Base-by-base conservation (phyloP, 2,113 vertebrate species). In the Vanacampus margaritifer region DNA sequence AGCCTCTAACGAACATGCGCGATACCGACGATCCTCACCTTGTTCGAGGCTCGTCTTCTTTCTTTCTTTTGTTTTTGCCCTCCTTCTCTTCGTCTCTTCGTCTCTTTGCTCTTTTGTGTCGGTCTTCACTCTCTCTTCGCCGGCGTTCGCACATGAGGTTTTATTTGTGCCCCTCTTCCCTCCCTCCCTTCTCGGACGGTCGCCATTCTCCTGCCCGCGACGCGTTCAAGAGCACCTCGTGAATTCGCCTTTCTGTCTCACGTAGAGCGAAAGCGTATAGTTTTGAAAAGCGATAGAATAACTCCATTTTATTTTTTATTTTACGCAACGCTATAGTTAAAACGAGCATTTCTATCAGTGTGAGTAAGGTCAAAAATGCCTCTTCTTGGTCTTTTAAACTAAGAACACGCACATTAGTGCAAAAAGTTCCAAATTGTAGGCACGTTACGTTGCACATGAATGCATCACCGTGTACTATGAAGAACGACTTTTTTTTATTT, bases 1-100 rank as follows among this genome's bases (percentile, higher is more conserved):
- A 45, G 14, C 41, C 41, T 19, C 8, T 41, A 23, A 61, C 6
- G 16, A 24, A 62, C 13, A 43, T 4, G n/a, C n/a, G 39, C 39
- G 8, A 43, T 26, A 26, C 2, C 6, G n/a, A 71, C 46, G 68
- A 39, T 71, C 60, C 70, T 76, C 56, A 85, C 82, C 83, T 85
- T 58, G 64, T 64, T 48, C 23, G 53, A 64, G 66, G 74, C 60
- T 64, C 60, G 60, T 53, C 67, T 68, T 36, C 21, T 8, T 71
- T 32, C 72, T 53, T 45, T 56, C 41, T 28, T 56, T 56, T 23
- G 6, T 57, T 6, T 17, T 16, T 32, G 13, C 7, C 17, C 4
- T 61, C 37, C 12, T 61, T 13, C 32, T 35, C 54, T 1, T 16
- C 10, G 10, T 13, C 32, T 35, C 54, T 1, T 16, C 10, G 10